Base-by-base conservation (phyloP, 2,113 vertebrate species). In the Myotis brandtii region DNA sequence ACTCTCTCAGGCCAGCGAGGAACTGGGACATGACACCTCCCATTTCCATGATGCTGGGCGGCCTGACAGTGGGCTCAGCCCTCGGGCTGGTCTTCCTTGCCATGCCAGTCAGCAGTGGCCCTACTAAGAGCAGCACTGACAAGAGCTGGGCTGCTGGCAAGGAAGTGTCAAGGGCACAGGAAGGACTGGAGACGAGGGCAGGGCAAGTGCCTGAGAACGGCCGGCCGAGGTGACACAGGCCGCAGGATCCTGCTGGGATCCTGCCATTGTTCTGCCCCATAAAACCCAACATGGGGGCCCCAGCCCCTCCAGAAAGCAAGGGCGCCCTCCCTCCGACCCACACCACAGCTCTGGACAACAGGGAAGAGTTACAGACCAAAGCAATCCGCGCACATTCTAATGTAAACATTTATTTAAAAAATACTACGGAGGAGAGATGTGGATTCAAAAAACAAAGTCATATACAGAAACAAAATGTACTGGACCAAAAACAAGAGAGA, bases 381-480 rank as follows among this genome's bases (percentile, higher is more conserved):
- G 72, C 85, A 25, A 92, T 3, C 13, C 4, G 20, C 81, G 81
- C 94, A 69, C 70, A 52, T 54, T 80, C 87, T 69, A 10, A 43
- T 90, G 97, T 98, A 98, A 98, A 98, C 98, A 98, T 98, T 98
- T 98, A 98, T 99, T 99, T 98, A 98, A 98, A 99, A 98, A 98
- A 98, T 86, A 98, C 98, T 98, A 98, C 94, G 0, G 97, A 98
- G 95, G 94, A 98, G 95, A 98, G 95, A 97, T 79, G 88, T 94
- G 97, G 98, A 97, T 97, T 98, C 97, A 98, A 98, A 98, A 95
- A 92, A 91, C 93, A 96, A 30, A 98, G 97, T 93, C 96, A 0
- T 27, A 95, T 95, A 98, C 97, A 98, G 98, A 98, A 98, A 98
- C 94, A 98, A 97, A 97, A 98, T 97, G 98, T 97, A 98, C 67